Evolutionary conservation across 2,113 vertebrate species (phyloP).

Genomic region (Hylia prasina): DNA sequence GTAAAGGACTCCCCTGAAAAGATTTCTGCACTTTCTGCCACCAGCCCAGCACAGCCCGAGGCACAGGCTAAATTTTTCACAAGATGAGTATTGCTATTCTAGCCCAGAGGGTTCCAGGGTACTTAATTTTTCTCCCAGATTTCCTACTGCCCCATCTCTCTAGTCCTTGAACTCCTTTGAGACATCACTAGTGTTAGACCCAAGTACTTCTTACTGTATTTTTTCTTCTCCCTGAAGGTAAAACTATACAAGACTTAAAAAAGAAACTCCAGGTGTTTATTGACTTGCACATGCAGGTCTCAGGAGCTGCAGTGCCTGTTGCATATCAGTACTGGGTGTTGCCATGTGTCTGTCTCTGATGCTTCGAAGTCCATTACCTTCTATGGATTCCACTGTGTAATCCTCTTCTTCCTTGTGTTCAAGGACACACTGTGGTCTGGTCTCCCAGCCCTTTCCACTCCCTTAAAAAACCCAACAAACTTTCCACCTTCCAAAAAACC

Average conservation of each 20-base stretch:
- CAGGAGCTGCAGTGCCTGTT: neutral
- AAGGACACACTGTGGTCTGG: neutral
- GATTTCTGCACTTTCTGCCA: neutral
- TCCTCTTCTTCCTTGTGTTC: neutral
- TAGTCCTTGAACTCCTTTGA: slow-evolving; percentile 23
- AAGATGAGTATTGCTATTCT: neutral
- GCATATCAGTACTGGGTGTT: neutral
- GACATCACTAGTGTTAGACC: neutral
- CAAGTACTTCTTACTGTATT: neutral
- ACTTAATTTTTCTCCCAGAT: neutral
- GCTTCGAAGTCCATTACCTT: neutral
- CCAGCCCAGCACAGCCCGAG: neutral
- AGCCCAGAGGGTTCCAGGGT: neutral
- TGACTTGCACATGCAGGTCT: neutral
- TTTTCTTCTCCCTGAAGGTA: neutral
- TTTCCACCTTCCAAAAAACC: neutral
- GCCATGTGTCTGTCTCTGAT: neutral
- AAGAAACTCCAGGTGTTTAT: neutral
- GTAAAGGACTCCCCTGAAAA: neutral
- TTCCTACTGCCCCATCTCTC: neutral
- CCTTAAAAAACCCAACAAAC: neutral
- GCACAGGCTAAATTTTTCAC: neutral
- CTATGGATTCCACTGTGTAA: neutral
- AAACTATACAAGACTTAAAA: neutral
- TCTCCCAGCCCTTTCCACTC: neutral